phyloP scores from a whole-genome alignment of 2,888 invertebrate species.

The Poecilus cupreus region DNA sequence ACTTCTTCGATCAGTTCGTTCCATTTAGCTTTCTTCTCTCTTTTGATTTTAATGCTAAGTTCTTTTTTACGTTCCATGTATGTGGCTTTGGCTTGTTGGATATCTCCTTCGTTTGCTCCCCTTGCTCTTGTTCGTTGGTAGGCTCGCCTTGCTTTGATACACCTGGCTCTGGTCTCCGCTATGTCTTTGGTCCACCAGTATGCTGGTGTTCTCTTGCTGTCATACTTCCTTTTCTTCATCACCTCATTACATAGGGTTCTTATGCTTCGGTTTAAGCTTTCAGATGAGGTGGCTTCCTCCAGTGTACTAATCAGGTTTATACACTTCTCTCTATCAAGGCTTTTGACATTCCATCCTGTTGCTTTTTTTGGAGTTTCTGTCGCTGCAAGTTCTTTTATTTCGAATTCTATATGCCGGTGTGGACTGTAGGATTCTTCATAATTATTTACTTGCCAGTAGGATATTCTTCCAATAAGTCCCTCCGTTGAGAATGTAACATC shows the following conservation, averaged over 20 bases:
- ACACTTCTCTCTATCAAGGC: background rate
- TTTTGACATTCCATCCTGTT: background rate
- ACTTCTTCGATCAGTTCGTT: background rate
- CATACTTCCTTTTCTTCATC: background rate
- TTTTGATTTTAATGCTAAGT: background rate
- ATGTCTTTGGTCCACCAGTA: constrained; percentile 34
- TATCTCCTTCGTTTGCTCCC: background rate
- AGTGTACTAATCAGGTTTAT: background rate
- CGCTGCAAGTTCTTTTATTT: background rate
- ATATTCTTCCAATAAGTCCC: background rate
- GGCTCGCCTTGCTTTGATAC: background rate
- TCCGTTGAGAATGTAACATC: background rate
- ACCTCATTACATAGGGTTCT: background rate
- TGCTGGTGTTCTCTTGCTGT: background rate
- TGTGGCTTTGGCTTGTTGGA: background rate
- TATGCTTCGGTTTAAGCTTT: background rate
- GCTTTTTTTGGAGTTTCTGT: background rate
- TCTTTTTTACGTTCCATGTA: background rate
- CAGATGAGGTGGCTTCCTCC: background rate
- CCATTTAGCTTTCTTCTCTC: background rate
- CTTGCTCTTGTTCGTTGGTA: background rate
- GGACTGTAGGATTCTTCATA: background rate
- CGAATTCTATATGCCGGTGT: background rate
- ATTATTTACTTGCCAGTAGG: background rate
- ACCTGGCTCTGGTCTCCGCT: background rate